A percentile compares a stretch with the other conserved stretches of the same genome.
Conservation (phyloP, 1,140 invertebrate species). For the Aphidius ervi region DNA sequence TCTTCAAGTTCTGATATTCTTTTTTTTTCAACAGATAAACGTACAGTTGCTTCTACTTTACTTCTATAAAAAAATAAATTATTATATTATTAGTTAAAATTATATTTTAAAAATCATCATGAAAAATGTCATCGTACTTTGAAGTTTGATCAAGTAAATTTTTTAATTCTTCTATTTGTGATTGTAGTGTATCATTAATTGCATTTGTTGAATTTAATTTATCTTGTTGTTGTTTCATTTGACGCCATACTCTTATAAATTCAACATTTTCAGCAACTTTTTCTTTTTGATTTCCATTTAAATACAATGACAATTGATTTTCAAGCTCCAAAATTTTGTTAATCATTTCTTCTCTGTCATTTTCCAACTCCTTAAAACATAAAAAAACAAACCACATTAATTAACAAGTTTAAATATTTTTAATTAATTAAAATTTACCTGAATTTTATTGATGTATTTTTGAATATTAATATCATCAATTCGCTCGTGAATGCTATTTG, state of each 20-base stretch:
- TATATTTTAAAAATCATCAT: background rate
- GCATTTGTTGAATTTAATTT: conserved; percentile 33
- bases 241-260: conserved; percentile 44
- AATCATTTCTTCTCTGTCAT: conserved; percentile 38
- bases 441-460: conserved; percentile 35
- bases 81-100: conserved; percentile 6
- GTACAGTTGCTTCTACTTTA: conserved; percentile 30
- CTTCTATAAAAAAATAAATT: conserved; percentile 29
- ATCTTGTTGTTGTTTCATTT: conserved; percentile 44
- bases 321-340: conserved; percentile 40
- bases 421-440: conserved; percentile 30
- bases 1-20: conserved; percentile 36
- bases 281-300: conserved; percentile 33
- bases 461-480: conserved; percentile 31
- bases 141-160: conserved; percentile 34
- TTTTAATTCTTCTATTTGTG: conserved; percentile 37
- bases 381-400: background rate
- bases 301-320: conserved; percentile 30
- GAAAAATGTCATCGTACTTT: conserved; percentile 28
- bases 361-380: conserved; percentile 36
- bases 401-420: conserved; percentile 5
- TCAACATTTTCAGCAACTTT: conserved; percentile 47
- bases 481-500: conserved; percentile 30
- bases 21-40: conserved; percentile 35
- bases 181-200: conserved; percentile 34